Evolutionary conservation across 1,140 invertebrate genomes (phyloP).

Genomic region (Gryllus bimaculatus): DNA sequence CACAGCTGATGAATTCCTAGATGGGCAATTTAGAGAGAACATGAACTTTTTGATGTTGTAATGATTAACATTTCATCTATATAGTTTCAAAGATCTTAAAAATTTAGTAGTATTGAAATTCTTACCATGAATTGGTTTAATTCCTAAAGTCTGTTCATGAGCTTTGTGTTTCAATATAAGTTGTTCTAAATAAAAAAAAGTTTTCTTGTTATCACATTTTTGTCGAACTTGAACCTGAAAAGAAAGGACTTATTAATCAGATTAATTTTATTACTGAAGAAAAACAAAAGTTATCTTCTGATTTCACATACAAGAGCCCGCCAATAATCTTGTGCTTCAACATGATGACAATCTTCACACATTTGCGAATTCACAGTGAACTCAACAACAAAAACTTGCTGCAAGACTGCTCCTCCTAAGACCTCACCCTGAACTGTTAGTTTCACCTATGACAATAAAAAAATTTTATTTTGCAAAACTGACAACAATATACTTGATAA

Average conservation of each 20-base stretch:
- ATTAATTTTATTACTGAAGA: background rate
- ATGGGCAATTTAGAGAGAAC: no score
- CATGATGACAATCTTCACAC: constrained; percentile 94
- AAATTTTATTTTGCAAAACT: background rate
- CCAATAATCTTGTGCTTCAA: constrained; percentile 98
- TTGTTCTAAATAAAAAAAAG: constrained; percentile 97
- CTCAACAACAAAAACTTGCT: constrained; percentile 92
- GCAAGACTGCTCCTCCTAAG: constrained; percentile 65
- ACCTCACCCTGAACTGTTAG: constrained; percentile 95
- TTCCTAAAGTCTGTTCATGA: constrained; percentile 83
- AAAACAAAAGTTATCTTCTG: background rate
- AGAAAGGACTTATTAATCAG: constrained; percentile 17
- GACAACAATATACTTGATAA: background rate
- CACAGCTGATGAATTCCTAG: no score
- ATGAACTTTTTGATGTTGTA: no score
- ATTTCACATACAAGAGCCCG: constrained; percentile 60
- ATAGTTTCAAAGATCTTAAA: no score
- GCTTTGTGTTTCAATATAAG: constrained; percentile 92
- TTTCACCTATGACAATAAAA: constrained; percentile 67
- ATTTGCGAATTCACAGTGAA: constrained; percentile 86
- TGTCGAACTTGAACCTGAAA: constrained; percentile 71
- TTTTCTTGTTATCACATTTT: constrained; percentile 90
- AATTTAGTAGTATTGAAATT: no score
- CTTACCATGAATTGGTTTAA: constrained; percentile 56
- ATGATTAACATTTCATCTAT: no score